Evolutionary conservation across 35 echinoderm and acorn worm genomes (phyloP).

Genomic region (Antedon bifida): DNA sequence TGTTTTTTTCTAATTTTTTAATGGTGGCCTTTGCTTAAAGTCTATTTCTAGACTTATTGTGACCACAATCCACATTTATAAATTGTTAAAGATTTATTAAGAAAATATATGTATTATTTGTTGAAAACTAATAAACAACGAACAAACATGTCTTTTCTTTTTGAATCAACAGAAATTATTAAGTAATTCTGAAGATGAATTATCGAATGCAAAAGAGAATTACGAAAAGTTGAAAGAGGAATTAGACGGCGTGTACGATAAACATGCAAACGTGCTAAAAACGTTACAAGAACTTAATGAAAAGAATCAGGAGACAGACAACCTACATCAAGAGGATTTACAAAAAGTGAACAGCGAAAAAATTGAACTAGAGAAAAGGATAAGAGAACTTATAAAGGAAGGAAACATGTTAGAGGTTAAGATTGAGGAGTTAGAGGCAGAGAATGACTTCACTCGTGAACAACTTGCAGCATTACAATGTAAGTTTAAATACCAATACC

Average conservation of each 20-base stretch:
- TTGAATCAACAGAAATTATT: constrained; percentile 45
- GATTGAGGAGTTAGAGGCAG: constrained; percentile 54
- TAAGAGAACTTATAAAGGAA: constrained; percentile 20
- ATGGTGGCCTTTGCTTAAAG: no score
- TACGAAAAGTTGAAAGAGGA: constrained; percentile 65
- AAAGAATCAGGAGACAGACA: constrained; percentile 47
- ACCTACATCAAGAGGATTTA: constrained; percentile 46
- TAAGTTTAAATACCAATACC: neutral
- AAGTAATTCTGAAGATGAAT: constrained; percentile 90
- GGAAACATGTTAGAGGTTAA: constrained; percentile 35
- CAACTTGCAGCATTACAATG: neutral
- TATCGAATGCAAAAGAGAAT: constrained; percentile 43
- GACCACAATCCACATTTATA: no score
- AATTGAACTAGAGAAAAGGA: constrained; percentile 34
- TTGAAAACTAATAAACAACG: no score
- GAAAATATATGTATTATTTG: no score
- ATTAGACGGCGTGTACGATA: constrained; percentile 50
- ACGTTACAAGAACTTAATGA: constrained; percentile 42
- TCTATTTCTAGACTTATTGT: no score
- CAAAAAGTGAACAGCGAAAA: constrained; percentile 37
- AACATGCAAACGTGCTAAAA: constrained; percentile 45
- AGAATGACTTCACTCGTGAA: constrained; percentile 38
- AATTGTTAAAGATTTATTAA: no score
- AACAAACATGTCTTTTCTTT: neutral
- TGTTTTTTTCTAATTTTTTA: no score